Conservation (phyloP, 2,888 invertebrate genomes). For the Therioaphis trifolii region DNA sequence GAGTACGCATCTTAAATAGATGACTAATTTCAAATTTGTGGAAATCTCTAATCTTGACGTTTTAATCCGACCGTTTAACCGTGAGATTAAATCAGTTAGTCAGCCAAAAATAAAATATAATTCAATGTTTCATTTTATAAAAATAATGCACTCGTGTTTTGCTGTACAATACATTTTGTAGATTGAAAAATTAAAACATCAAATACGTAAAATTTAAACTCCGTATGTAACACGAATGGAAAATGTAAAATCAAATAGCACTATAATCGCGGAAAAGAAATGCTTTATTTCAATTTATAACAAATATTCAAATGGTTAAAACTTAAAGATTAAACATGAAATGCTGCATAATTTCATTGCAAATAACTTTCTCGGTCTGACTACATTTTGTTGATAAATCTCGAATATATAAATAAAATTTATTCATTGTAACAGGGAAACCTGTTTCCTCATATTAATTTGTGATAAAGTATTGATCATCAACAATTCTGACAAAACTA, state of each 20-base stretch:
- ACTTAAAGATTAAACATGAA: not conserved
- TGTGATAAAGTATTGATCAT: not conserved
- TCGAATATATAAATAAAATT: not conserved
- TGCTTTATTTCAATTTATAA: not conserved
- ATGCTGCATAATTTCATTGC: not conserved
- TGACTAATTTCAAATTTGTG: conserved; percentile 29
- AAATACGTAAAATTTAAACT: conserved; percentile 3
- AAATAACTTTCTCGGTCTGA: conserved; percentile 25
- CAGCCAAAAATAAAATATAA: conserved; percentile 29
- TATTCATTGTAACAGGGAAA: not conserved
- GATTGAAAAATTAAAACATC: not conserved
- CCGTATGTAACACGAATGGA: not conserved
- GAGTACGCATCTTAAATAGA: not conserved
- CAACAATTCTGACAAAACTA: not conserved
- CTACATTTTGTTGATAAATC: conserved; percentile 22
- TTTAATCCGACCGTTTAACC: conserved; percentile 19
- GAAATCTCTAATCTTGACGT: conserved; percentile 6
- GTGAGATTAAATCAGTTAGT: conserved; percentile 21
- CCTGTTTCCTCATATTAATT: not conserved
- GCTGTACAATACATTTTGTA: not conserved
- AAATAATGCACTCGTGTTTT: not conserved
- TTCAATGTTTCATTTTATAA: not conserved
- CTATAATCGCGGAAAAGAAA: not conserved
- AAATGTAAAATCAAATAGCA: not conserved
- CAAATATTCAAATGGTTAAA: not conserved